These are phyloP conservation scores for Gallinago stenura DNA, from an alignment of 2,797 vertebrate species.

Conservation along the genomic window DNA sequence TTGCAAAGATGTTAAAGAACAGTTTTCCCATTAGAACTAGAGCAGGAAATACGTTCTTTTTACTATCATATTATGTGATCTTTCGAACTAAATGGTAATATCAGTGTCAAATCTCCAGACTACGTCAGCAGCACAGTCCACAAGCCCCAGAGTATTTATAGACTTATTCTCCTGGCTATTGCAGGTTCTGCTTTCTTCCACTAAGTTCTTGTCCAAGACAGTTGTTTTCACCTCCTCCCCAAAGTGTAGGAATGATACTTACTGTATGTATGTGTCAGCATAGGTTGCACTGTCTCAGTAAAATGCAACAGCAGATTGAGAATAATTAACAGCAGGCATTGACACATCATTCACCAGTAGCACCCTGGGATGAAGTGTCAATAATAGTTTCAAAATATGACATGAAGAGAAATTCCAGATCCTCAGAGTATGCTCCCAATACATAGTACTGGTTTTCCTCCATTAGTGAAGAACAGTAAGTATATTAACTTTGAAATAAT, in stretches of 20 bases:
- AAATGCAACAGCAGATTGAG: slow-evolving; percentile 46
- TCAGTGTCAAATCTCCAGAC: not conserved
- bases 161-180: not conserved
- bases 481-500: not conserved
- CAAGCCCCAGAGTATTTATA: not conserved
- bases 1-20: not conserved
- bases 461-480: not conserved
- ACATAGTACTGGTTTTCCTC: slow-evolving; percentile 2
- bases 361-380: slow-evolving; percentile 52
- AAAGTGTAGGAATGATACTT: slow-evolving; percentile 21
- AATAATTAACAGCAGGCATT: slow-evolving; percentile 70
- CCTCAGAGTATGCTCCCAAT: slow-evolving; percentile 40
- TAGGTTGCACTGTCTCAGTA: slow-evolving; percentile 19
- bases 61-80: not conserved
- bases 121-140: not conserved
- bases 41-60: not conserved
- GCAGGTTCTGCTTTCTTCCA: not conserved
- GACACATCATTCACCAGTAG: slow-evolving; percentile 71
- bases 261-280: slow-evolving; percentile 36
- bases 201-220: not conserved
- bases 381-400: slow-evolving; percentile 66
- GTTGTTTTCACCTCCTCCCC: not conserved
- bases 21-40: not conserved
- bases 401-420: slow-evolving; percentile 51
- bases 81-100: not conserved